A percentile compares a stretch with the other conserved stretches of the same genome.
These are phyloP conservation scores for Peribatodes rhomboidaria DNA, from an alignment of 2,888 invertebrate genomes.

Conservation along the genomic window DNA sequence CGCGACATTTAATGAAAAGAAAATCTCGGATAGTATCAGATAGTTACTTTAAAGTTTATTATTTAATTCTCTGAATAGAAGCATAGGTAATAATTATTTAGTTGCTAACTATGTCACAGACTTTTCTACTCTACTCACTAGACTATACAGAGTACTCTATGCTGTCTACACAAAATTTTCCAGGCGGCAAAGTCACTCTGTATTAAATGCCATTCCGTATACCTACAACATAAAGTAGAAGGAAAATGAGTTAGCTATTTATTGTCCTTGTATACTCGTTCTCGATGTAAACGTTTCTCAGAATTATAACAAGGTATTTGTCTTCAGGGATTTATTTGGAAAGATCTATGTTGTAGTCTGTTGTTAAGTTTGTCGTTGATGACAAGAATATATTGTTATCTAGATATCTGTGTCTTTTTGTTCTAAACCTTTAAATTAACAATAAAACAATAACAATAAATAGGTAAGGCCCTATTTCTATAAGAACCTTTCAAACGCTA, in stretches of 20 bases:
- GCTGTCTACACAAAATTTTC: neutral
- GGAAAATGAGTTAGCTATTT: slow-evolving; percentile 54
- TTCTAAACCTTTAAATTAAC: slow-evolving; percentile 11
- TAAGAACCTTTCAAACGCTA: too few relatives aligned
- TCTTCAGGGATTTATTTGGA: slow-evolving; percentile 73
- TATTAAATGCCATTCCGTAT: too few relatives aligned
- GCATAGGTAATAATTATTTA: too few relatives aligned
- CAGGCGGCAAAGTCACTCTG: neutral
- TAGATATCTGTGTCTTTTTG: slow-evolving; percentile 73
- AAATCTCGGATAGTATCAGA: too few relatives aligned
- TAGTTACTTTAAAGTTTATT: too few relatives aligned
- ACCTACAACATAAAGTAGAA: slow-evolving; percentile 23
- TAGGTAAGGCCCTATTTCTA: too few relatives aligned
- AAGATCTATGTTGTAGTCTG: slow-evolving; percentile 85
- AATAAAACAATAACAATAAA: neutral
- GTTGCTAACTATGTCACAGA: too few relatives aligned
- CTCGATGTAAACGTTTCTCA: slow-evolving; percentile 65
- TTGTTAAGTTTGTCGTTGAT: slow-evolving; percentile 87
- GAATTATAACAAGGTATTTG: slow-evolving; percentile 63
- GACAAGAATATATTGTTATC: slow-evolving; percentile 87
- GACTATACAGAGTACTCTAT: too few relatives aligned
- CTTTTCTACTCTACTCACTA: too few relatives aligned
- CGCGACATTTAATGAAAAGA: too few relatives aligned
- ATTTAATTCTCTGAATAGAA: too few relatives aligned
- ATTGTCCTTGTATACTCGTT: slow-evolving; percentile 44